Evolutionary conservation across 2,113 vertebrate genomes (phyloP).

Genomic region (Jaculus jaculus): DNA sequence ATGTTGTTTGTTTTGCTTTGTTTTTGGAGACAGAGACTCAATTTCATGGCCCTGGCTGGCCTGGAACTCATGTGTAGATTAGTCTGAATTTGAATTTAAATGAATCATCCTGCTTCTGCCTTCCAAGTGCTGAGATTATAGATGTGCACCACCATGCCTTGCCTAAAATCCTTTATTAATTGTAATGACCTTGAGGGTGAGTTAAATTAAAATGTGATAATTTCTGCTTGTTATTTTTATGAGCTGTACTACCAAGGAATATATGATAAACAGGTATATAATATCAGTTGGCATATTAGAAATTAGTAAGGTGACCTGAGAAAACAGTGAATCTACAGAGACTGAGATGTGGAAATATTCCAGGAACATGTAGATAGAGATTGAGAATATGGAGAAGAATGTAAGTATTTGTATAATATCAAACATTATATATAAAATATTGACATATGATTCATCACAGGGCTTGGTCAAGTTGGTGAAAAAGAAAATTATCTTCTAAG

Average conservation of each 20-base stretch:
- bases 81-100: neutral
- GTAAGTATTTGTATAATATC: neutral
- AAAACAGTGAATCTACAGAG: neutral
- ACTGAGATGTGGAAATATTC: neutral
- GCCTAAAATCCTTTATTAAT: neutral
- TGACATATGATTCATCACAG: neutral
- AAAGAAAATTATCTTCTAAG: neutral
- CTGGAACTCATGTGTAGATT: neutral
- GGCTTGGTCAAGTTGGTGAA: neutral
- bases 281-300: neutral
- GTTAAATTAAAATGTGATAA: slow-evolving; percentile 28
- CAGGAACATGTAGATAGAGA: neutral
- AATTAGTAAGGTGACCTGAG: neutral
- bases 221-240: slow-evolving; percentile 11
- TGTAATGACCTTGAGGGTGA: neutral
- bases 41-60: neutral
- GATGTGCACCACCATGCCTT: neutral
- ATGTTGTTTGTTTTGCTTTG: neutral
- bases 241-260: neutral
- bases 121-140: neutral
- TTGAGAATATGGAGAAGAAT: neutral
- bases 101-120: neutral
- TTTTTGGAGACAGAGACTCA: neutral
- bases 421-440: neutral
- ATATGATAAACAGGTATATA: neutral